Evolutionary conservation across 2,888 invertebrate species (phyloP).

Genomic region (Vesta saturnalis): DNA sequence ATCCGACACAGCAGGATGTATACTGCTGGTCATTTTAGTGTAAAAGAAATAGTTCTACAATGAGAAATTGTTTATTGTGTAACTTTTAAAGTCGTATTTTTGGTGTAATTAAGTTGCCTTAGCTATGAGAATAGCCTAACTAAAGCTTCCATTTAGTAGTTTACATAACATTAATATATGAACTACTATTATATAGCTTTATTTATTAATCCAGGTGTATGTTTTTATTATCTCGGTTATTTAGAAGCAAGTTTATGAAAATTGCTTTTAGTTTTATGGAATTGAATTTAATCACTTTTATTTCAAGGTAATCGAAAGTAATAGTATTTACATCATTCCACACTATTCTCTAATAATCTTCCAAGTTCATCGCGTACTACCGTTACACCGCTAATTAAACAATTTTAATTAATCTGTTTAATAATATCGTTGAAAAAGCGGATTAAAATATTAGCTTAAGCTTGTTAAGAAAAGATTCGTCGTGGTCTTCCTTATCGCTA

Average conservation of each 20-base stretch:
- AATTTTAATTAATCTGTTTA: no score
- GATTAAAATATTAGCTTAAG: no score
- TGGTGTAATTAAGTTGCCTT: slow-evolving; percentile 28
- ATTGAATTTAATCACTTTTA: no score
- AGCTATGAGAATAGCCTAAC: background rate
- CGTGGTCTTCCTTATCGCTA: no score
- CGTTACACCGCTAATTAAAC: no score
- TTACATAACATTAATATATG: slow-evolving; percentile 9
- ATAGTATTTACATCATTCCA: no score
- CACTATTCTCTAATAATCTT: no score
- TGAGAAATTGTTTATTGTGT: slow-evolving; percentile 29
- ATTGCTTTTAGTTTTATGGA: no score
- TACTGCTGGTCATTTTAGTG: slow-evolving; percentile 30
- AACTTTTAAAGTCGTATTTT: slow-evolving; percentile 25
- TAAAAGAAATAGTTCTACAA: slow-evolving; percentile 18
- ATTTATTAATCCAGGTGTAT: slow-evolving; percentile 5
- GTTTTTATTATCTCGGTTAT: background rate
- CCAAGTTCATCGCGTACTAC: no score
- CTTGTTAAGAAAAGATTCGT: no score
- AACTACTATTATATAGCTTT: background rate
- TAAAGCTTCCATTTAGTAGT: slow-evolving; percentile 10
- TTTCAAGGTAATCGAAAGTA: no score
- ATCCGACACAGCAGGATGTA: slow-evolving; percentile 30
- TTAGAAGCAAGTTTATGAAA: background rate
- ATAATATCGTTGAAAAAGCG: no score